Percentiles rank a stretch among this genome's conserved stretches.
These are phyloP conservation scores for Amphimedon queenslandica DNA, from an alignment of 37 sponge, comb jelly and placozoan species.

Conservation along the genomic window DNA sequence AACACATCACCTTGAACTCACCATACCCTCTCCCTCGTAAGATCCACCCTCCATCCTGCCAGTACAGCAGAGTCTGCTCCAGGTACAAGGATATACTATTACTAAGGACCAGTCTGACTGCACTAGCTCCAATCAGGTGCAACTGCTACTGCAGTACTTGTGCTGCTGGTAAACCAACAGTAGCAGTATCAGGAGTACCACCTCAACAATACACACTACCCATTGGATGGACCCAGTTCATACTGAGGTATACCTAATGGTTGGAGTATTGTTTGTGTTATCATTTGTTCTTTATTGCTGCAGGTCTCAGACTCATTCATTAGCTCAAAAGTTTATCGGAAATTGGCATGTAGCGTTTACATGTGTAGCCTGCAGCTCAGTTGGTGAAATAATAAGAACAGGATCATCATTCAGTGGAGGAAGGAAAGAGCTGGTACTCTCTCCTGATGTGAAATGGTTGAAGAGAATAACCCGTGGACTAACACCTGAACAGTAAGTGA, in stretches of 20 bases:
- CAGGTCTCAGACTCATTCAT: slow-evolving; percentile 39
- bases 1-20: not conserved
- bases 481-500: slow-evolving; percentile 8
- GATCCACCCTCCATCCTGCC: slow-evolving; percentile 8
- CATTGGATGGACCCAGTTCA: slow-evolving; percentile 37
- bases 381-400: slow-evolving; percentile 31
- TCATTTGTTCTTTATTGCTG: not conserved
- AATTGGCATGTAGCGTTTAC: slow-evolving; percentile 47
- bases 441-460: slow-evolving; percentile 43
- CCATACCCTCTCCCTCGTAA: not conserved
- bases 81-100: slow-evolving; percentile 46
- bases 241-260: slow-evolving; percentile 15
- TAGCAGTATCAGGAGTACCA: slow-evolving; percentile 36
- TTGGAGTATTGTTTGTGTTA: not conserved
- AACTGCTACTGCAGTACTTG: slow-evolving; percentile 38
- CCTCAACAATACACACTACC: slow-evolving; percentile 54
- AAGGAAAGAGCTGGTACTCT: slow-evolving; percentile 18
- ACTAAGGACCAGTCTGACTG: slow-evolving; percentile 23
- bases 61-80: slow-evolving; percentile 19
- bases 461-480: not conserved
- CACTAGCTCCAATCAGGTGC: slow-evolving; percentile 25
- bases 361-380: slow-evolving; percentile 13
- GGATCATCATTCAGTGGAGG: slow-evolving; percentile 21
- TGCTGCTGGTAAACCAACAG: slow-evolving; percentile 21
- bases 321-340: slow-evolving; percentile 26